These are phyloP conservation scores for Thermophis baileyi DNA, from an alignment of 2,113 vertebrate genomes.

Conservation along the genomic window DNA sequence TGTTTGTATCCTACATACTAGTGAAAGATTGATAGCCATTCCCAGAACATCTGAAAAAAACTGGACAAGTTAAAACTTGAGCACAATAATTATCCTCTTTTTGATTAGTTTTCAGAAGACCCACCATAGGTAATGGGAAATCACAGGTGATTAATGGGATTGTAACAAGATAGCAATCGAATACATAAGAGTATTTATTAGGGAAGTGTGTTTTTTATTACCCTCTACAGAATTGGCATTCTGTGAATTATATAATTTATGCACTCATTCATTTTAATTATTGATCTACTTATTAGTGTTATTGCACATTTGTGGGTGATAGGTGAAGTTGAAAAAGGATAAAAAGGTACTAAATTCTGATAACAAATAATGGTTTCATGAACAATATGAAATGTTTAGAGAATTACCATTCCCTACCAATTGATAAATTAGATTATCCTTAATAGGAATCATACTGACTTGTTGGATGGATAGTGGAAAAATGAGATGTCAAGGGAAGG, in stretches of 20 bases:
- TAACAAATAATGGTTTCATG: conserved; percentile 4
- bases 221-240: conserved; percentile 22
- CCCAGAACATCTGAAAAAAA: neutral
- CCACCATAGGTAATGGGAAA: conserved; percentile 2
- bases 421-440: conserved; percentile 26
- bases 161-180: conserved; percentile 12
- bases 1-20: neutral
- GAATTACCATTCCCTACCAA: neutral
- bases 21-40: neutral
- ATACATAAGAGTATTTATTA: neutral
- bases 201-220: conserved; percentile 18
- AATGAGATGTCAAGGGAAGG: neutral
- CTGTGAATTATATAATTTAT: conserved; percentile 22
- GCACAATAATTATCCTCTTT: neutral
- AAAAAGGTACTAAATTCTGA: conserved; percentile 13
- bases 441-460: conserved; percentile 11
- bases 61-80: neutral
- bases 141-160: conserved; percentile 5
- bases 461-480: conserved; percentile 2
- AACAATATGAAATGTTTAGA: conserved; percentile 10
- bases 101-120: conserved; percentile 19
- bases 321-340: neutral
- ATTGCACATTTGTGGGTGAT: neutral
- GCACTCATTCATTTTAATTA: conserved; percentile 26
- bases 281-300: conserved; percentile 15